A percentile compares a stretch with the other conserved stretches of the same genome.
Evolutionary conservation across 1,140 invertebrate genomes (phyloP).

Genomic region (Contarinia nasturtii): DNA sequence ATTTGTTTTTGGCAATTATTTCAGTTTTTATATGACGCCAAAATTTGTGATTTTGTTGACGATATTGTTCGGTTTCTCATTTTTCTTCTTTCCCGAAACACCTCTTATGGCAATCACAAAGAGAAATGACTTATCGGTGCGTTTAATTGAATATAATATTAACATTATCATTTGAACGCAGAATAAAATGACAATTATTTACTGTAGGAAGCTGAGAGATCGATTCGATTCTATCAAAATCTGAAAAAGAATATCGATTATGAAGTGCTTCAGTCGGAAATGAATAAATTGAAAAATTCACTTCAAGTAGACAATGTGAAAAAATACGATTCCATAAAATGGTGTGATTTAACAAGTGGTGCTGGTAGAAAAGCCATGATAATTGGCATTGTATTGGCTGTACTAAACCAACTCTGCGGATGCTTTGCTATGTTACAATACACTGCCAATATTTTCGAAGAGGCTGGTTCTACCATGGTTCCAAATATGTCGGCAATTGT

Average conservation of each 20-base stretch:
- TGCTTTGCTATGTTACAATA: constrained; percentile 30
- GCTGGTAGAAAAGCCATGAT: background rate
- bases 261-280: constrained; percentile 10
- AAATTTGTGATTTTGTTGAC: constrained; percentile 14
- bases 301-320: background rate
- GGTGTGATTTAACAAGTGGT: background rate
- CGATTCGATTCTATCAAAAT: constrained; percentile 17
- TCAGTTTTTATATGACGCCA: constrained; percentile 20
- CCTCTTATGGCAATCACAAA: constrained; percentile 10
- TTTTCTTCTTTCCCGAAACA: constrained; percentile 12
- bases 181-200: too few species aligned
- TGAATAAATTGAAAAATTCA: background rate
- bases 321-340: background rate
- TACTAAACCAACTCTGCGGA: constrained; percentile 27
- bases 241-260: constrained; percentile 9
- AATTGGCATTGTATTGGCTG: constrained; percentile 14
- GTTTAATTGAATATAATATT: background rate
- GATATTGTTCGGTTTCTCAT: constrained; percentile 5
- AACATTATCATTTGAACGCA: too few species aligned
- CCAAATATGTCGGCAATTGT: constrained; percentile 25
- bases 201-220: constrained; percentile 14
- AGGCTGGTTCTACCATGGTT: constrained; percentile 22
- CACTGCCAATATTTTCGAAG: background rate
- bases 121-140: background rate
- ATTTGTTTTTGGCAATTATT: constrained; percentile 29